Evolutionary conservation across 2,888 invertebrate genomes (phyloP).

Genomic region (Lasioglossum oenotherae): DNA sequence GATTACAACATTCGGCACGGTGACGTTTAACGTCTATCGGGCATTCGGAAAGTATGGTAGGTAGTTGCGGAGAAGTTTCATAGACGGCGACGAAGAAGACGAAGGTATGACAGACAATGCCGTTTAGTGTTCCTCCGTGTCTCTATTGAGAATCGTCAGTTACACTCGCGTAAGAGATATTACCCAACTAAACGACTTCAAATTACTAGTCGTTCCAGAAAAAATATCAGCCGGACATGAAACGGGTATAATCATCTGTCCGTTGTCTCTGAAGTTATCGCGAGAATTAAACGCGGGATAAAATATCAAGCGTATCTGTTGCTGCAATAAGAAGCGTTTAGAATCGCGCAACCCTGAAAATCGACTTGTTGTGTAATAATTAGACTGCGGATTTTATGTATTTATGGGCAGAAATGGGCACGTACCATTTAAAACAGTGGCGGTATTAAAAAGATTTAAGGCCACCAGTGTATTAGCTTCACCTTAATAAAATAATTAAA

Average conservation of each 20-base stretch:
- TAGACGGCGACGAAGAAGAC: neutral
- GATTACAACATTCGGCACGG: neutral
- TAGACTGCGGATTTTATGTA: too few species aligned
- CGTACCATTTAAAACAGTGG: too few species aligned
- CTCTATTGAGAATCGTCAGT: neutral
- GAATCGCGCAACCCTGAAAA: neutral
- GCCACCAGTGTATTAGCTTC: too few species aligned
- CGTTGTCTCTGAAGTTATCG: neutral
- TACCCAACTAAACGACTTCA: constrained; percentile 7
- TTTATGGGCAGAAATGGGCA: too few species aligned
- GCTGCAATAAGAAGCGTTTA: neutral
- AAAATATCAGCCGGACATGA: neutral
- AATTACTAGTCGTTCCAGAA: neutral
- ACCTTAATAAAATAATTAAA: too few species aligned
- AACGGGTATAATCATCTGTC: neutral
- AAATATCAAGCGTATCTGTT: neutral
- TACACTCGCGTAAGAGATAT: neutral
- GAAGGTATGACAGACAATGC: neutral
- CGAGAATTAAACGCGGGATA: neutral
- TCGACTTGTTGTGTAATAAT: neutral
- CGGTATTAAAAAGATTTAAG: too few species aligned
- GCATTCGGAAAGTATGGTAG: neutral
- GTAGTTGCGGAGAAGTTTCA: neutral
- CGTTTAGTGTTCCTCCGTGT: neutral
- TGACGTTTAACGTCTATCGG: neutral